Evolutionary conservation across 2,888 invertebrate species (phyloP), one percentile per base, ranked within the genome.

Genomic region (Parnassius mnemosyne): DNA sequence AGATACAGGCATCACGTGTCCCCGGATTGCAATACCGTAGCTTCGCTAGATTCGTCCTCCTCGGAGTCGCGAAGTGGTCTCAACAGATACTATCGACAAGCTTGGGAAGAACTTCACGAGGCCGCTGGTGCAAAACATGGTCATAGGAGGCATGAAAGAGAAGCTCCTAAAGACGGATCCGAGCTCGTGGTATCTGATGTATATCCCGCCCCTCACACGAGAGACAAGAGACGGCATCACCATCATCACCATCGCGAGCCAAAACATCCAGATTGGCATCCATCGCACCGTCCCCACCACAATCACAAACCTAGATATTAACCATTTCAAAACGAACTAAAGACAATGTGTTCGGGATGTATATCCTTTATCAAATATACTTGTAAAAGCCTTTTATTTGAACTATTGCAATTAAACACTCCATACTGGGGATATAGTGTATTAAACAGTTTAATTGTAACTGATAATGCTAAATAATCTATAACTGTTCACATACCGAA

Each of bases 91-190:
- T 97, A 97, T 87, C 94, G 97, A 42, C 96, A 97, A 83, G 97
- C 97, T 3, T 98, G 98, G 98, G 97, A 97, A 81, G 97, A 97
- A 81, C 93, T 98, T 3, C 96, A 97, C 81, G 96, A 97, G 81
- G 95, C 96, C 5, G 94, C 96, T 3, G 94, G 94, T 1, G 79
- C 94, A 89, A 74, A 95, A 46, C 91, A 82, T 61, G 77, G 73
- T 51, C 80, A 80, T 59, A 74, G 84, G 58, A 72, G 84, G 42
- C 85, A 83, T 68, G 93, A 92, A 65, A 80, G 93, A 25, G 93
- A 90, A 69, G 93, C 94, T 1, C 91, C 94, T 69, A 93, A 94
- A 49, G 96, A 96, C 75, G 95, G 95, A 53, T 95, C 95, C 1
- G 96, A 96, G 80, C 89, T 96, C 74, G 95, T 95, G 52, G 94